Base-by-base conservation (phyloP, 2,797 vertebrate genomes). In the Arrhamphus sclerolepis region DNA sequence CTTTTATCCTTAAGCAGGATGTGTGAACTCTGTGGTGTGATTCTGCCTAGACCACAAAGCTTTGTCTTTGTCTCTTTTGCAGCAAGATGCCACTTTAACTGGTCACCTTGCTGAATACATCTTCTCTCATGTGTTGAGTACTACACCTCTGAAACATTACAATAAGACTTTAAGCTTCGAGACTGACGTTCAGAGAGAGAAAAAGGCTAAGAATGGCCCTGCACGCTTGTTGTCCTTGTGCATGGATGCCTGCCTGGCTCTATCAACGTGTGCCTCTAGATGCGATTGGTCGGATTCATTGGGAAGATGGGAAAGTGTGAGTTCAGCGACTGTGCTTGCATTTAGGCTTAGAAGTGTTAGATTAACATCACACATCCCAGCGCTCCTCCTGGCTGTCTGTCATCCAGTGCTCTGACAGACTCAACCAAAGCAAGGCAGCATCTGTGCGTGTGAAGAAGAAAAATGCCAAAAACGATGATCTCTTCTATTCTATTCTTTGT, bases 321-420 rank as follows among this genome's bases (percentile, higher is more conserved):
- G 60, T 50, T 56, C 47, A 52, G 63, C 62, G 60, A 46, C 72
- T 46, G 55, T 3, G n/a, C 63, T 65, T 53, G 20, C 54, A 54
- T 46, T 70, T 26, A 6, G 31, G 47, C 72, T 56, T 39, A 44
- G 14, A 74, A 68, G 84, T 78, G 80, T 85, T 75, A 85, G 70
- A 83, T 84, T 80, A 74, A 56, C 72, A 74, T 81, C 66, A 71
- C 75, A 87, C 76, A 54, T 67, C 55, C 53, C 29, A 60, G 60
- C 62, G 16, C 40, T 70, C 62, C 50, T 66, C 65, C 63, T 31
- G 24, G 22, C 44, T 54, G 22, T 28, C 42, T 38, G 49, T 59
- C 65, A 48, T 71, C 48, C 46, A 31, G 55, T 5, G 48, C 59
- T 68, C 51, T 62, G 54, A 58, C 17, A 62, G 46, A 53, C 52